Percentiles rank a stretch among this genome's conserved stretches.
phyloP scores from a whole-genome alignment of 30 jellyfish, hydroid and myxozoan species.

The Aurelia coerulea region DNA sequence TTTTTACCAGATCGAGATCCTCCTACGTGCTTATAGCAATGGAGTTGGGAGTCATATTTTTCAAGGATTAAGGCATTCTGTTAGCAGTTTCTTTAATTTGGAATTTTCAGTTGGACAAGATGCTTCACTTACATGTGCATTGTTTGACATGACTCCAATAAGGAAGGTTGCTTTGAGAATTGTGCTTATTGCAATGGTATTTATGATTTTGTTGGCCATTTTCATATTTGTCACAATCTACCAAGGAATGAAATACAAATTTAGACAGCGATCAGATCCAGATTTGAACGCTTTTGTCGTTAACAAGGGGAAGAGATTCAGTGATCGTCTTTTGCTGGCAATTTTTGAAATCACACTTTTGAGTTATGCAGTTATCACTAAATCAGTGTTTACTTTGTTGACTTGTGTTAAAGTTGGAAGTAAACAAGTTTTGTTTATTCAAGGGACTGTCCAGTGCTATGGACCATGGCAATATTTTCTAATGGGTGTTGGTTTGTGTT shows the following conservation, averaged over 20 bases:
- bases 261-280: no score
- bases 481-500: slow-evolving; percentile 6
- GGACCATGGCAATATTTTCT: slow-evolving; percentile 40
- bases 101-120: background rate
- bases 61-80: background rate
- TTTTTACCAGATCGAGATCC: slow-evolving; percentile 44
- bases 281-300: no score
- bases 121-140: slow-evolving; percentile 9
- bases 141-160: slow-evolving; percentile 5
- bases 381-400: slow-evolving; percentile 9
- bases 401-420: slow-evolving; percentile 14
- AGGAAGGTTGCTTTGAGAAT: background rate
- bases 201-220: background rate
- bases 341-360: slow-evolving; percentile 35
- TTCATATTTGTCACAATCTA: background rate
- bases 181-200: background rate
- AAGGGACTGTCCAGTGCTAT: slow-evolving; percentile 45
- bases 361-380: slow-evolving; percentile 23
- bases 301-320: no score
- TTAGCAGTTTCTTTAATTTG: slow-evolving; percentile 32
- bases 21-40: background rate
- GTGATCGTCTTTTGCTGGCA: slow-evolving; percentile 4
- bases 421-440: slow-evolving; percentile 15
- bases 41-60: background rate
- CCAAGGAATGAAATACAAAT: background rate